phyloP scores from a whole-genome alignment of 1,140 invertebrate species.

The Drosophila ambigua region DNA sequence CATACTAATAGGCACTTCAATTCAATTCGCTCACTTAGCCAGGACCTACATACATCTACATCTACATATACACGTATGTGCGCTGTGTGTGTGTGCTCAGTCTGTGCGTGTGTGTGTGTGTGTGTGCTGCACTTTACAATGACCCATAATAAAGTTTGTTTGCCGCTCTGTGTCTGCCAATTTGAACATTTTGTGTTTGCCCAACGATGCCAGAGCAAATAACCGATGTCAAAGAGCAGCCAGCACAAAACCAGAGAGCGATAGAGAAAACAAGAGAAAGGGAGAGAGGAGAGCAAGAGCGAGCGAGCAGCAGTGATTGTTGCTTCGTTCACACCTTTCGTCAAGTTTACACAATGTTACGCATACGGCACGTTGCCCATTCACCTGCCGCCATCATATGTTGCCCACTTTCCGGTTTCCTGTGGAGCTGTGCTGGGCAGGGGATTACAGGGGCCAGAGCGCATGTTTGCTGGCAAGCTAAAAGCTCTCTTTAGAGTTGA shows the following conservation, averaged over 20 bases:
- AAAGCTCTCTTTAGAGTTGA: background rate
- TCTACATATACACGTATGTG: background rate
- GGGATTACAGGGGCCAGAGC: constrained; percentile 1
- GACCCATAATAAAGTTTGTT: constrained; percentile 71
- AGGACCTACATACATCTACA: background rate
- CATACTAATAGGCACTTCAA: constrained; percentile 69
- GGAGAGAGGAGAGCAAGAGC: background rate
- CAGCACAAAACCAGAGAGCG: background rate
- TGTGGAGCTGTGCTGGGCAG: no score
- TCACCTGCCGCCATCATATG: constrained; percentile 32
- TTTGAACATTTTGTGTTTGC: constrained; percentile 65
- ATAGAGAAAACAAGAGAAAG: constrained; percentile 1
- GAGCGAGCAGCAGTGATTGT: background rate
- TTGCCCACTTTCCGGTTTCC: constrained; percentile 15
- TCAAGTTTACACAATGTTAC: constrained; percentile 48
- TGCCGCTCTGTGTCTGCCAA: constrained; percentile 54
- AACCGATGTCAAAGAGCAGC: constrained; percentile 45
- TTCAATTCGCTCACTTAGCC: constrained; percentile 66
- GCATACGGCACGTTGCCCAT: constrained; percentile 35
- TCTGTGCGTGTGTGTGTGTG: constrained; percentile 24
- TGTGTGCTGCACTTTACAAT: constrained; percentile 59
- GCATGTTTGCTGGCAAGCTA: constrained; percentile 1
- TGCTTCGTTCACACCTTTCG: constrained; percentile 43
- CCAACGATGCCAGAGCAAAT: constrained; percentile 55
- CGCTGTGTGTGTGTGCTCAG: background rate